A percentile compares a stretch with the other conserved stretches of the same genome.
Conservation (phyloP, 2,113 vertebrate species). For the Acanthisitta chloris region DNA sequence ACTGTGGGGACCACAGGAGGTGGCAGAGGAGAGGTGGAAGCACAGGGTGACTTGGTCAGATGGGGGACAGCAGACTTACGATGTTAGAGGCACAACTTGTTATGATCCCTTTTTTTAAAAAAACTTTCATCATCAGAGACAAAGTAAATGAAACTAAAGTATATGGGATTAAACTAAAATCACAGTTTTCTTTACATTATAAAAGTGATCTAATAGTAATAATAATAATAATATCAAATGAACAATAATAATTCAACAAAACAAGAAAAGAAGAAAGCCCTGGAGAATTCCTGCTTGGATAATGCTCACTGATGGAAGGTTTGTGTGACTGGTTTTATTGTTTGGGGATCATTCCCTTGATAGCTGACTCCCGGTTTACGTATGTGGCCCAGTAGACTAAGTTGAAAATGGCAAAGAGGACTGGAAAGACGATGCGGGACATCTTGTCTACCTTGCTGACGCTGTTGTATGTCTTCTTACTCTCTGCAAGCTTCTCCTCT, state of each 20-base stretch:
- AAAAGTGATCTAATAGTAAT: background rate
- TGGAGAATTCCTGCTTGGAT: conserved; percentile 48
- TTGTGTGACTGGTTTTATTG: conserved; percentile 74
- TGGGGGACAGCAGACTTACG: background rate
- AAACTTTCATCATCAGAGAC: conserved; percentile 8
- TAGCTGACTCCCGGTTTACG: conserved; percentile 93
- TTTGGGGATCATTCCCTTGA: conserved; percentile 91
- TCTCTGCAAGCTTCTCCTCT: conserved; percentile 89
- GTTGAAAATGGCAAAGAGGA: conserved; percentile 98
- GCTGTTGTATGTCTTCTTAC: conserved; percentile 96
- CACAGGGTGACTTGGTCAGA: background rate
- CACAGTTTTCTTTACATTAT: conserved; percentile 45
- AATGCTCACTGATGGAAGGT: conserved; percentile 64
- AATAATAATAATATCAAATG: background rate
- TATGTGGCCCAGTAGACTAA: conserved; percentile 98
- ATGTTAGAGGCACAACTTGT: conserved; percentile 57
- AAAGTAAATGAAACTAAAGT: background rate
- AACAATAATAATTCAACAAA: conserved; percentile 30
- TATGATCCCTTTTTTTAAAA: background rate
- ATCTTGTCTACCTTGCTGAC: conserved; percentile 99
- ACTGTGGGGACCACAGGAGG: background rate
- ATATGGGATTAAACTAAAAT: conserved; percentile 17
- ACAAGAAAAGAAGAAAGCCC: conserved; percentile 25
- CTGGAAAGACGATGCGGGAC: conserved; percentile 96
- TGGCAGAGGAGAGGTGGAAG: conserved; percentile 1